Evolutionary conservation across 2,888 invertebrate genomes (phyloP), one percentile per base, ranked within the genome.

Genomic region (Cantharis rustica): DNA sequence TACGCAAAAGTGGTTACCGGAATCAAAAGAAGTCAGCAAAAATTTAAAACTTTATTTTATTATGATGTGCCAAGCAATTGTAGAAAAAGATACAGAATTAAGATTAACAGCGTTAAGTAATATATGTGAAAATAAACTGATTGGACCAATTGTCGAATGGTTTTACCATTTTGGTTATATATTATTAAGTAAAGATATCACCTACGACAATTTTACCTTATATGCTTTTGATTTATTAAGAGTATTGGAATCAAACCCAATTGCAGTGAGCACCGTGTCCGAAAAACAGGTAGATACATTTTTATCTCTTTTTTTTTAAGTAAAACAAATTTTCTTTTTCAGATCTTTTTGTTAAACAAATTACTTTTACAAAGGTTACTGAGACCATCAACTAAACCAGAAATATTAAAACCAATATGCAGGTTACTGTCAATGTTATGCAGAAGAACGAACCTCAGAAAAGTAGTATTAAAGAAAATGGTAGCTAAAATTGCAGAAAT

Each of bases 71-170:
- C 80, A 85, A 88, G 90, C 91, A 27, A 88, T 92, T 83, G 85
- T 91, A 72, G 90, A 90, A 82, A 89, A 89, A 26, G 90, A 90
- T 80, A 88, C 87, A 79, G 89, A 90, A 75, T 88, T 90, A 2
- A 89, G 90, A 83, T 88, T 89, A 77, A 83, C 90, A 71, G 91
- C 91, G 0, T 89, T 92, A n/a, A 88, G 88, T 78, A 91, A 91
- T 84, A 86, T 92, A 64, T 89, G 89, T 79, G 89, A 89, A n/a
- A 92, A 92, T 84, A 89, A 90, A 0, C 85, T 90, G 17, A 91
- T 92, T 20, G 92, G 92, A 0, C 91, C 91, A 0, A 91, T 92
- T 80, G 90, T 91, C 73, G 91, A 91, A 13, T 91, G 91, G 86
- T 89, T 92, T 69, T 91, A 92, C 84, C 90, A 91, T 83, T 86